phyloP scores from a whole-genome alignment of 2,113 vertebrate species.

The Burhinus bistriatus region DNA sequence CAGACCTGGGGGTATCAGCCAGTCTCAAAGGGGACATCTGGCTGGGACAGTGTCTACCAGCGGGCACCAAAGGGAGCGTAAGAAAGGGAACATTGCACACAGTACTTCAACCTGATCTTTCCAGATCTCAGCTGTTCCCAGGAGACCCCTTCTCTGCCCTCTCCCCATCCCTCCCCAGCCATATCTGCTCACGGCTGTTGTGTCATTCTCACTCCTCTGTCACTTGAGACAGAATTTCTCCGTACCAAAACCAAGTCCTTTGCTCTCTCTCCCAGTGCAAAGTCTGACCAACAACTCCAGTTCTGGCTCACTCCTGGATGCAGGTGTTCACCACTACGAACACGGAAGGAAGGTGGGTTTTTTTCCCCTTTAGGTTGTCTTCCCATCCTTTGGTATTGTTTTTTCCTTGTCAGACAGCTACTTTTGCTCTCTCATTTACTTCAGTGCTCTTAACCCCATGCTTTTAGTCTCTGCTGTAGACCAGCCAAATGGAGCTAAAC shows the following conservation, averaged over 20 bases:
- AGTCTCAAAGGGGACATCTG: neutral
- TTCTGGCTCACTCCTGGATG: neutral
- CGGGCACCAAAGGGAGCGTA: fast-evolving
- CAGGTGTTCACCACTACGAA: neutral
- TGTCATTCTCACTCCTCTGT: neutral
- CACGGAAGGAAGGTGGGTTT: neutral
- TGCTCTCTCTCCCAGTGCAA: neutral
- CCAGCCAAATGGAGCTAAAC: neutral
- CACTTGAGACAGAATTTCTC: neutral
- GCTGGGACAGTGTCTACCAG: neutral
- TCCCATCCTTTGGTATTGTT: neutral
- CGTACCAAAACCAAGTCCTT: neutral
- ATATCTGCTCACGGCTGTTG: neutral
- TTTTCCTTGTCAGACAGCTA: neutral
- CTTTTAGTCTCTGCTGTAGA: neutral
- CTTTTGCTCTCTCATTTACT: neutral
- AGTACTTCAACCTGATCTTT: fast-evolving
- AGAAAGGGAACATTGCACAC: neutral
- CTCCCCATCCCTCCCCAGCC: neutral
- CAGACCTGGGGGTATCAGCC: neutral
- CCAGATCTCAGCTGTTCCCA: neutral
- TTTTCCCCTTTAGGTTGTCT: neutral
- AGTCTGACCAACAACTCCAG: neutral
- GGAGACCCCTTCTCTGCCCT: neutral
- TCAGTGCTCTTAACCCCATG: neutral